Percentiles rank a stretch among this genome's conserved stretches.
Evolutionary conservation across 2,113 vertebrate species (phyloP).

Genomic region (Eublepharis macularius): DNA sequence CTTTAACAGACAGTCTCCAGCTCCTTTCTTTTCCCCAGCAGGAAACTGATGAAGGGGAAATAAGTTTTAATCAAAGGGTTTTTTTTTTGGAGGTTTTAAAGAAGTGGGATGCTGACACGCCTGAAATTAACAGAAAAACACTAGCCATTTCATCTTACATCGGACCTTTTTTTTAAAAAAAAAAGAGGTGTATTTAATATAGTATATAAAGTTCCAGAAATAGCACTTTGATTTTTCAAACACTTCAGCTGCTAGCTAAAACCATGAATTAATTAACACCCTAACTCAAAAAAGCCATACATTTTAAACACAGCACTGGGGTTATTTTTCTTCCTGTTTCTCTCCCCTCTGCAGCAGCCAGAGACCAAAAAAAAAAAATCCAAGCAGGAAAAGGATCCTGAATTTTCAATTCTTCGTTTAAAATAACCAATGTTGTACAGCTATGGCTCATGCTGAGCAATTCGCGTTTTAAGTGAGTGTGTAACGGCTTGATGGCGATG

Average conservation of each 20-base stretch:
- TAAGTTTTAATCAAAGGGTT: not conserved
- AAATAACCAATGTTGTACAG: not conserved
- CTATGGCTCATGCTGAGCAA: not conserved
- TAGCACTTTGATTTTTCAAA: not conserved
- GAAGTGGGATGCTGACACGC: not conserved
- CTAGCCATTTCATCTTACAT: not conserved
- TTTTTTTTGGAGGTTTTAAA: not conserved
- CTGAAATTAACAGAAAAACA: not conserved
- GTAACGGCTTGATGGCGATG: not conserved
- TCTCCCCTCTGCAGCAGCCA: not conserved
- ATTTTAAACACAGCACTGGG: not conserved
- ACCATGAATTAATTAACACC: constrained; percentile 6
- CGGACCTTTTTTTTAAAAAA: not conserved
- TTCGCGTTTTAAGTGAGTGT: not conserved
- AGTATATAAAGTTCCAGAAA: not conserved
- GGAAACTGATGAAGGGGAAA: not conserved
- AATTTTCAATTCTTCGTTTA: not conserved
- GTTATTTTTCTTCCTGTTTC: not conserved
- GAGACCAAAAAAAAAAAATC: not conserved
- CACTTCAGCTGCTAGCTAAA: accelerated
- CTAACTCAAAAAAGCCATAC: not conserved
- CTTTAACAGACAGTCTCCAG: not conserved
- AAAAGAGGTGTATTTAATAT: constrained; percentile 12
- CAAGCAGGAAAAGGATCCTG: not conserved
- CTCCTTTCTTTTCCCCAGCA: not conserved